Evolutionary conservation across 2,113 vertebrate species (phyloP).

Genomic region (Oophaga pumilio): DNA sequence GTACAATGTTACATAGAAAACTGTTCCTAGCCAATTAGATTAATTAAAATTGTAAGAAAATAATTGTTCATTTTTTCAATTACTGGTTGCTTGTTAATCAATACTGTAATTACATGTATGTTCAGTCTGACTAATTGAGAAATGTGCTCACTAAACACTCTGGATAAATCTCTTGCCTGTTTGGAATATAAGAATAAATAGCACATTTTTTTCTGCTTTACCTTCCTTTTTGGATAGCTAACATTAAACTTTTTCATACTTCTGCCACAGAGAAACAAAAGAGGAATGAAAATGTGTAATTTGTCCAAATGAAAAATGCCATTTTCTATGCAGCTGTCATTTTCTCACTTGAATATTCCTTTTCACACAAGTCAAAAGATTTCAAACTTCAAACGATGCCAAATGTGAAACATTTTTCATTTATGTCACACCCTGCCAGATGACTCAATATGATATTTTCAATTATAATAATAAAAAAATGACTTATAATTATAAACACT

Average conservation of each 20-base stretch:
- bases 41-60: too few species aligned
- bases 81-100: too few species aligned
- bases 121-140: too few species aligned
- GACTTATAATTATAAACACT: not conserved
- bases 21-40: too few species aligned
- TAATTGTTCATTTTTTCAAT: too few species aligned
- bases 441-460: conserved; percentile 27
- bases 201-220: not conserved
- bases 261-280: not conserved
- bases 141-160: too few species aligned
- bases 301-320: conserved; percentile 24
- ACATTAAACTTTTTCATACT: not conserved
- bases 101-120: too few species aligned
- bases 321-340: not conserved
- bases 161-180: not conserved
- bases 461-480: conserved; percentile 14
- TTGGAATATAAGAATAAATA: not conserved
- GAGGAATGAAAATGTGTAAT: not conserved
- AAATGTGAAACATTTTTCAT: conserved; percentile 42
- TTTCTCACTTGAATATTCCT: conserved; percentile 30
- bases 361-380: conserved; percentile 31
- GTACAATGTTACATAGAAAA: too few species aligned
- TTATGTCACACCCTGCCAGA: conserved; percentile 37
- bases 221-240: not conserved
- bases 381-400: conserved; percentile 20